Percentiles rank a stretch among this genome's conserved stretches.
Conservation (phyloP, 2,888 invertebrate species). For the Coronaproctus castanopsis region DNA sequence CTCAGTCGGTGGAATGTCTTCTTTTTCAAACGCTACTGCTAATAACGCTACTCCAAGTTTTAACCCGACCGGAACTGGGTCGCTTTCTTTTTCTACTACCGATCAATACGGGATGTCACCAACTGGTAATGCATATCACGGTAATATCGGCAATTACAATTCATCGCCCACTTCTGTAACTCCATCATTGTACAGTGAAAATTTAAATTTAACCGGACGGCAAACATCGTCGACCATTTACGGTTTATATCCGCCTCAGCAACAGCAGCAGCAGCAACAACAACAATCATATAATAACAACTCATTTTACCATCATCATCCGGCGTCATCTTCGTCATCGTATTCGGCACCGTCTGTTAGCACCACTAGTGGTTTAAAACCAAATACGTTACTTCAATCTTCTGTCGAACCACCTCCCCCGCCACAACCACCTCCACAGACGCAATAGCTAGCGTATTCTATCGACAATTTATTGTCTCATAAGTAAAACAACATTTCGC, state of each 20-base stretch:
- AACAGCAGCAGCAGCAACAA: background rate
- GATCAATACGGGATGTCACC: background rate
- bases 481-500: background rate
- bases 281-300: slow-evolving; percentile 1
- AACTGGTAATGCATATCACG: too few species aligned
- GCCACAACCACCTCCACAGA: background rate
- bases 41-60: too few species aligned
- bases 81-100: background rate
- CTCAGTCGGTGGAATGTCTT: too few species aligned
- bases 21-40: too few species aligned
- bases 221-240: too few species aligned
- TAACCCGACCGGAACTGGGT: too few species aligned
- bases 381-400: background rate
- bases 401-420: background rate
- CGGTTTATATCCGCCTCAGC: slow-evolving; percentile 1
- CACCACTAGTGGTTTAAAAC: background rate
- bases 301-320: background rate
- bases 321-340: background rate
- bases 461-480: background rate
- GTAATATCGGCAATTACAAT: too few species aligned
- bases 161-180: too few species aligned
- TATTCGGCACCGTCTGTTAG: background rate
- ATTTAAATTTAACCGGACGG: too few species aligned
- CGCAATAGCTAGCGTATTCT: background rate
- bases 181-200: too few species aligned